Percentiles rank a stretch among this genome's conserved stretches.
Evolutionary conservation across 1,140 invertebrate genomes (phyloP).

Genomic region (Neotoxoptera formosana): DNA sequence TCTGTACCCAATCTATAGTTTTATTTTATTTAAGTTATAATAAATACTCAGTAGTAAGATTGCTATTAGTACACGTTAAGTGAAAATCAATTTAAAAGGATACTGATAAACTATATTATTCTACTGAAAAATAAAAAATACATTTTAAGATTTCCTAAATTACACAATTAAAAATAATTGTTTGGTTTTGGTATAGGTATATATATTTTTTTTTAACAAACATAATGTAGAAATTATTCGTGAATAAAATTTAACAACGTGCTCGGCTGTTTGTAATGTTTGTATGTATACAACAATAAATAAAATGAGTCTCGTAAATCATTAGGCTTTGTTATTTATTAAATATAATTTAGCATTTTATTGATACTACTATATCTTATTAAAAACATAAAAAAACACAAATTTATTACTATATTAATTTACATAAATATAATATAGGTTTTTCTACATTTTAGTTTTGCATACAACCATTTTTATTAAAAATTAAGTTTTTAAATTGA

Average conservation of each 20-base stretch:
- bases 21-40: neutral
- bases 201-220: neutral
- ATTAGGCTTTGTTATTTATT: neutral
- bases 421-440: neutral
- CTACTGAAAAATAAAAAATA: neutral
- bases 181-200: neutral
- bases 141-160: neutral
- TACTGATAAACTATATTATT: neutral
- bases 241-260: neutral
- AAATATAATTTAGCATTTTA: neutral
- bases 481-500: neutral
- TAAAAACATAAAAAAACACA: neutral
- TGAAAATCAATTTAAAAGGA: slow-evolving; percentile 16
- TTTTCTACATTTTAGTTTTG: neutral
- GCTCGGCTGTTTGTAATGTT: neutral
- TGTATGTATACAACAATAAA: neutral
- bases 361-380: neutral
- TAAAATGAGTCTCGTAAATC: neutral
- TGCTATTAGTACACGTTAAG: neutral
- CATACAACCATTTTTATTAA: neutral
- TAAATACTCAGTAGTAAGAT: neutral
- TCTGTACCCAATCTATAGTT: neutral
- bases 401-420: neutral
- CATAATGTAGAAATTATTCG: neutral
- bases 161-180: neutral